phyloP scores from a whole-genome alignment of 2,797 vertebrate species.

The Muscicapa comitata region DNA sequence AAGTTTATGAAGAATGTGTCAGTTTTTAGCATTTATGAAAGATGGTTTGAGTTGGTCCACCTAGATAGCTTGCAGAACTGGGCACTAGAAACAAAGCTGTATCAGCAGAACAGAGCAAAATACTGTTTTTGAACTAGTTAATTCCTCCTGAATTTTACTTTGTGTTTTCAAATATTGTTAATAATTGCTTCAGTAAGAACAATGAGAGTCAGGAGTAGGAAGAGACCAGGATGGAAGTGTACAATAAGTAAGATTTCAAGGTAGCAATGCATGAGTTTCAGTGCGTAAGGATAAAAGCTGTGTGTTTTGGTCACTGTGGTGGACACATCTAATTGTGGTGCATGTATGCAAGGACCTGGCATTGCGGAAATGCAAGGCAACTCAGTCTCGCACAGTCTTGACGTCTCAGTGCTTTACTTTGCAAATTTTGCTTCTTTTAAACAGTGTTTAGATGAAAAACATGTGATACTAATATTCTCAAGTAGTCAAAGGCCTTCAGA shows the following conservation, averaged over 20 bases:
- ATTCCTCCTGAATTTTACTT: not conserved
- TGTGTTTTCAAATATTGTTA: not conserved
- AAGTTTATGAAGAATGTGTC: not conserved
- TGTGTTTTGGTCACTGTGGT: not conserved
- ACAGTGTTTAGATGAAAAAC: not conserved
- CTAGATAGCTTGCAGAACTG: not conserved
- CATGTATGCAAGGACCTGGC: not conserved
- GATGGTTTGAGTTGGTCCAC: not conserved
- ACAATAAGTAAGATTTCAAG: not conserved
- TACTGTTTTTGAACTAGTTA: not conserved
- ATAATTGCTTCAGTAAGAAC: not conserved
- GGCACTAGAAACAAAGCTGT: not conserved
- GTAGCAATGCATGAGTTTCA: not conserved
- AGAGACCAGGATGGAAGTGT: not conserved
- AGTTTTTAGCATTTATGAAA: not conserved
- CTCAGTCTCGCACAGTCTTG: not conserved
- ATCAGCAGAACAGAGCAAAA: not conserved
- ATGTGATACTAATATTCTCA: not conserved
- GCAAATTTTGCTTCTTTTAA: not conserved
- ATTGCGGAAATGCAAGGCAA: not conserved
- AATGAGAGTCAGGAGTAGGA: not conserved
- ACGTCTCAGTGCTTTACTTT: not conserved
- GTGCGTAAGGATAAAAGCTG: not conserved
- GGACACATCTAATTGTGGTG: not conserved
- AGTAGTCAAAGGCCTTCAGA: not conserved